Evolutionary conservation across 2,113 vertebrate species (phyloP), one percentile per base, ranked within the genome.

Genomic region (Salvelinus fontinalis): DNA sequence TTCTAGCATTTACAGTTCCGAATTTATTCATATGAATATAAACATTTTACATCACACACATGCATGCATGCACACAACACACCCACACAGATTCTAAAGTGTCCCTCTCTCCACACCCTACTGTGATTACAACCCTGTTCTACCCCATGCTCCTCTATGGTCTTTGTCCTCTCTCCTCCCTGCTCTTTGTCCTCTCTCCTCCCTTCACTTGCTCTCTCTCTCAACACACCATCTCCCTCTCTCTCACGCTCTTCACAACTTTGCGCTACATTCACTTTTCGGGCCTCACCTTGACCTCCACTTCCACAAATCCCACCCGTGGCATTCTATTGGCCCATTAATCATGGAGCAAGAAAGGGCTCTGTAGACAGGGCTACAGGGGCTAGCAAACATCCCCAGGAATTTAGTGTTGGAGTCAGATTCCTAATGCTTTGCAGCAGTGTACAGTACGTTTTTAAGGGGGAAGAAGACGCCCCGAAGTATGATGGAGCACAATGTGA

Each of bases 311-410:
- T 82, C 81, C 76, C 79, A 77, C 75, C 70, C 39, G 81, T 80
- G 78, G 83, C 78, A 86, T 92, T 79, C 84, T 88, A 90, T 89
- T 89, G 85, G 85, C 80, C 85, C 83, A 89, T 91, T 91, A 79
- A 88, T 92, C 90, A 92, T 78, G 26, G 44, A 78, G 80, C 78
- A 77, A 73, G 70, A 80, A 80, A 75, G 67, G 34, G 81, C 76
- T 62, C 83, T 84, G 84, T 78, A 84, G 85, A 88, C 76, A 83
- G 79, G 70, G 39, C 69, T 67, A 75, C 64, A 65, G 29, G 82
- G 74, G 65, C 84, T 81, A 79, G 80, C 79, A 74, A 83, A 83
- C 81, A 77, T 76, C 60, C 62, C 75, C 75, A 84, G 83, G 83
- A 90, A 90, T 91, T 89, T 72, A 82, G 24, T 69, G 66, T 83